Evolutionary conservation across 1,140 invertebrate species (phyloP), one percentile per base, ranked within the genome.

Genomic region (Theocolax elegans): DNA sequence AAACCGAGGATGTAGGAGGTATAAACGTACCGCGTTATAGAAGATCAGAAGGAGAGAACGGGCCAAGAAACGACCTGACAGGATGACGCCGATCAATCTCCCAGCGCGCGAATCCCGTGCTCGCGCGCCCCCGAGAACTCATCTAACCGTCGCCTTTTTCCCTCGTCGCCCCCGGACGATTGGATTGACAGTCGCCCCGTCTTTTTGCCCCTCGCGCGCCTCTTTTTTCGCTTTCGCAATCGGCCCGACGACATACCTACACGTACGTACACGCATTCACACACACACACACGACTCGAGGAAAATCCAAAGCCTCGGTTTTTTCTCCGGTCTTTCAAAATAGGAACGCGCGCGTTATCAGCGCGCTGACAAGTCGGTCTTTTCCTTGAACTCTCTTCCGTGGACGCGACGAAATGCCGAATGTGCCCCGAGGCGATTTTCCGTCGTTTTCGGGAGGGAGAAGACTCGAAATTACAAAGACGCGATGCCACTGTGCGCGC

Each of bases 31-130:
- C 10, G 10, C 10, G 31, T 35, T 35, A 35, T 35, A 35, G 4
- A 35, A 6, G 10, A 21, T 15, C 17, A 19, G 17, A 17, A 17
- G 44, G 48, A 21, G 19, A 62, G 23, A 51, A 65, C 3, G 48
- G 63, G n/a, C 60, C 38, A 38, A 56, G 67, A 62, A 70, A 60
- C 29, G 67, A 48, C 46, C 54, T 49, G 62, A 65, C 38, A 63
- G 62, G 67, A 65, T 59, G 69, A 71, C 69, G 64, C 49, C 65
- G 68, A 74, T 72, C 73, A 64, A 69, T 74, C 71, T 74, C 70
- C 49, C 35, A 27, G 29, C 48, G 51, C 42, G 31, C 40, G 40
- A 48, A 27, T 42, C 49, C n/a, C 35, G 40, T 60, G 15, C 1
- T 4, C 38, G 15, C 23, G 35, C 9, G 49, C n/a, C n/a, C n/a